These are phyloP conservation scores for Drosophila bocki DNA, from an alignment of 1,140 invertebrate genomes.

Conservation along the genomic window DNA sequence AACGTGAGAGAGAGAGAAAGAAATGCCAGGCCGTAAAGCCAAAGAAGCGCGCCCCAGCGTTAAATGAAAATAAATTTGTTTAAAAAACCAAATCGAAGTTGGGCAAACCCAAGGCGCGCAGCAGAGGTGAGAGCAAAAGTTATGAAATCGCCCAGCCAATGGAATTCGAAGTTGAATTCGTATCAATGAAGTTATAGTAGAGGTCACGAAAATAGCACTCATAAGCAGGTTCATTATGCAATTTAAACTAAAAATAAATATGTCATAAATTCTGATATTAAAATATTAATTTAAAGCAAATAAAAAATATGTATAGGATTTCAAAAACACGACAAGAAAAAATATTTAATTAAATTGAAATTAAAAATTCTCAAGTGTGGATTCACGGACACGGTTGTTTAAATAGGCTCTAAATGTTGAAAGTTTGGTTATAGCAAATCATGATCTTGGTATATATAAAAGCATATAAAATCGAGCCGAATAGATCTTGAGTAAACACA, in stretches of 20 bases:
- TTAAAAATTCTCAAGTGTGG: not conserved
- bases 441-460: not conserved
- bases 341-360: not conserved
- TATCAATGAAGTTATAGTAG: constrained; percentile 58
- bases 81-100: constrained; percentile 60
- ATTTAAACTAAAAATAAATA: not conserved
- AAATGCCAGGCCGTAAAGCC: constrained; percentile 57
- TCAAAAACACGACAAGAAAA: not conserved
- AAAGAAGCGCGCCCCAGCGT: constrained; percentile 49
- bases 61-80: constrained; percentile 63
- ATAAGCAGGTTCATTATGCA: not conserved
- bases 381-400: not conserved
- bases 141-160: constrained; percentile 78
- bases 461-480: not conserved
- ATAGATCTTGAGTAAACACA: not conserved
- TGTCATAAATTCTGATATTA: not conserved
- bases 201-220: constrained; percentile 6
- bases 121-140: constrained; percentile 63
- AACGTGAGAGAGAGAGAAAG: constrained; percentile 22
- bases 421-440: not conserved
- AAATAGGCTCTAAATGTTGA: not conserved
- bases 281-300: not conserved
- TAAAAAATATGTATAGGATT: not conserved
- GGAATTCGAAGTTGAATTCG: constrained; percentile 65
- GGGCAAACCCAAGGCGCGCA: constrained; percentile 50